Base-by-base conservation (phyloP, 2,888 invertebrate genomes). In the Phalangium opilio region DNA sequence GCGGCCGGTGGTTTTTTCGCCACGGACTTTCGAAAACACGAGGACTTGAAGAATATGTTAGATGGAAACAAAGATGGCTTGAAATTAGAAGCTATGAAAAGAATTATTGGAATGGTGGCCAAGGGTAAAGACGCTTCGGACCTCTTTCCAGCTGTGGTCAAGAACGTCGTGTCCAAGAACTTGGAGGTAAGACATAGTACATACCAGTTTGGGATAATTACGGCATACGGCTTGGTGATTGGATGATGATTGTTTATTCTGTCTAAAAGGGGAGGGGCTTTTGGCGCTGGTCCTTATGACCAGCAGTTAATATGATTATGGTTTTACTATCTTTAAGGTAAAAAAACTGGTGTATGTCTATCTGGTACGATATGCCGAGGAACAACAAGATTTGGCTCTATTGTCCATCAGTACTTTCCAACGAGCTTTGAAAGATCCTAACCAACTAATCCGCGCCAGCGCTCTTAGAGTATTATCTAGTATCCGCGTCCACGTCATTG, bases 291-390 rank as follows among this genome's bases (percentile, higher is more conserved):
- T n/a, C n/a, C n/a, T n/a, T n/a, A n/a, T n/a, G n/a, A n/a, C n/a
- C n/a, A n/a, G n/a, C n/a, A n/a, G n/a, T n/a, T n/a, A n/a, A n/a
- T n/a, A n/a, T n/a, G n/a, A n/a, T n/a, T n/a, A n/a, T n/a, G n/a
- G n/a, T n/a, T n/a, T n/a, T n/a, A n/a, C n/a, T n/a, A n/a, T n/a
- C n/a, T n/a, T n/a, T n/a, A n/a, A n/a, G n/a, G n/a, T 73, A 1
- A 99, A 98, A 68, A 99, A 99, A 64, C 70, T 99, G 53, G 98
- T 99, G 2, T 99, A 98, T 67, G 95, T 98, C 0, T 98, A 99
- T 68, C 71, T 99, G 57, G 95, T 95, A 50, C 74, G 98, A 35
- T 99, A 99, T 68, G 98, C 98, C 0, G 98, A 99, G 66, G 96
- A 99, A 64, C 95, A 99, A 63, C 98, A 98, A 67, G 98, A 99